Evolutionary conservation across 2,888 invertebrate genomes (phyloP).

Genomic region (Apamea crenata): DNA sequence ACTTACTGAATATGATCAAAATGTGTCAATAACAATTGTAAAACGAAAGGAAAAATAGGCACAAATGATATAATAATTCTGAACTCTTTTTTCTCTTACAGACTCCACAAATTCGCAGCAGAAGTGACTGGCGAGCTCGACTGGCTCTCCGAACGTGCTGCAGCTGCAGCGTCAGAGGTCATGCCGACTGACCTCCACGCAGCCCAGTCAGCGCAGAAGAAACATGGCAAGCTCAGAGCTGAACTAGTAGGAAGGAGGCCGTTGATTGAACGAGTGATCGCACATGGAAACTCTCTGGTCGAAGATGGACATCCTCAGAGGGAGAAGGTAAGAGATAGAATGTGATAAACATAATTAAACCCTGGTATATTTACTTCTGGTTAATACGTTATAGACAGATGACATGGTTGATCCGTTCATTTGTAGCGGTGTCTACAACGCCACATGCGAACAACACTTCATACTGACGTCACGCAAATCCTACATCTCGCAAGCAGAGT

Average conservation of each 20-base stretch:
- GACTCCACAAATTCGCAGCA: slow-evolving; percentile 97
- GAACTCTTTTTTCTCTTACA: slow-evolving; percentile 51
- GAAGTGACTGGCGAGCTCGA: slow-evolving; percentile 97
- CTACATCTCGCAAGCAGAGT: too few species aligned
- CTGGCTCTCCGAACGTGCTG: slow-evolving; percentile 98
- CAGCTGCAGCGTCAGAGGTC: slow-evolving; percentile 93
- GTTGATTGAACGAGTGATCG: slow-evolving; percentile 95
- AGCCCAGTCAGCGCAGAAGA: slow-evolving; percentile 97
- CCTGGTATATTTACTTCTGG: too few species aligned
- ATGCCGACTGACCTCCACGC: slow-evolving; percentile 97
- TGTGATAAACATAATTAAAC: too few species aligned
- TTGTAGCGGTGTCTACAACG: too few species aligned
- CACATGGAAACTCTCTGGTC: slow-evolving; percentile 94
- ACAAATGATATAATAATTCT: background rate
- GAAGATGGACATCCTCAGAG: slow-evolving; percentile 95
- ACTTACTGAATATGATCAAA: too few species aligned
- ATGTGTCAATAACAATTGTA: too few species aligned
- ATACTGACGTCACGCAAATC: too few species aligned
- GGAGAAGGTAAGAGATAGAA: slow-evolving; percentile 90
- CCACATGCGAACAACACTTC: too few species aligned
- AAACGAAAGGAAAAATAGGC: too few species aligned
- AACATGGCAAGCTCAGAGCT: slow-evolving; percentile 97
- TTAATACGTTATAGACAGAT: too few species aligned
- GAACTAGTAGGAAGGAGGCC: slow-evolving; percentile 97
- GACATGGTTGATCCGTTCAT: too few species aligned